Conservation (phyloP, 2,888 invertebrate genomes). For the Caenorhabditis sp. region DNA sequence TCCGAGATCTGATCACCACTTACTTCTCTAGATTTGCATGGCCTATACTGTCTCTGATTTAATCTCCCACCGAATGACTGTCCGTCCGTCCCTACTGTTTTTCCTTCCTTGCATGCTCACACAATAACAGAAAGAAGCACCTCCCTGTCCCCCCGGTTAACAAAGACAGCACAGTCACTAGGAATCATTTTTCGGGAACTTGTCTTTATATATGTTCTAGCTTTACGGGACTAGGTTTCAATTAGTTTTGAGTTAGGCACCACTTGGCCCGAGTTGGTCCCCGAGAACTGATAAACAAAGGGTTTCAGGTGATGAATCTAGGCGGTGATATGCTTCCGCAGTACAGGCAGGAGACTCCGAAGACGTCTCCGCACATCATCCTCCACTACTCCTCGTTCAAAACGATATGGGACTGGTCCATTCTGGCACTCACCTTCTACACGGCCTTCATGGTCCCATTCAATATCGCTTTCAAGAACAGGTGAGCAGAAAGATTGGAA, state of each 20-base stretch:
- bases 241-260: conserved; percentile 7
- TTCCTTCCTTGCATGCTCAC: conserved; percentile 14
- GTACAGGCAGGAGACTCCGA: conserved; percentile 98
- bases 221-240: neutral
- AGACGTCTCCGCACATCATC: conserved; percentile 98
- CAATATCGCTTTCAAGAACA: conserved; percentile 99
- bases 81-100: neutral
- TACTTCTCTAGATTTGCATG: conserved; percentile 7
- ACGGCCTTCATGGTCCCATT: conserved; percentile 98
- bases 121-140: conserved; percentile 57
- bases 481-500: conserved; percentile 82
- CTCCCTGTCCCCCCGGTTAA: neutral
- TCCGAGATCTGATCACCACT: neutral
- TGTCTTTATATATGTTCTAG: neutral
- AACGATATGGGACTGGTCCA: conserved; percentile 98
- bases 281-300: neutral
- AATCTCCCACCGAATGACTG: neutral
- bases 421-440: conserved; percentile 98
- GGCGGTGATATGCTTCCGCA: conserved; percentile 98
- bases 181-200: conserved; percentile 8
- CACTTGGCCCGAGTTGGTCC: conserved; percentile 6
- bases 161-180: conserved; percentile 25
- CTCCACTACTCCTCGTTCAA: conserved; percentile 99
- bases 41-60: neutral
- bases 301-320: conserved; percentile 86